A percentile compares a stretch with the other conserved stretches of the same genome.
phyloP scores from a whole-genome alignment of 2,888 invertebrate species.

The Sabatieria punctata region DNA sequence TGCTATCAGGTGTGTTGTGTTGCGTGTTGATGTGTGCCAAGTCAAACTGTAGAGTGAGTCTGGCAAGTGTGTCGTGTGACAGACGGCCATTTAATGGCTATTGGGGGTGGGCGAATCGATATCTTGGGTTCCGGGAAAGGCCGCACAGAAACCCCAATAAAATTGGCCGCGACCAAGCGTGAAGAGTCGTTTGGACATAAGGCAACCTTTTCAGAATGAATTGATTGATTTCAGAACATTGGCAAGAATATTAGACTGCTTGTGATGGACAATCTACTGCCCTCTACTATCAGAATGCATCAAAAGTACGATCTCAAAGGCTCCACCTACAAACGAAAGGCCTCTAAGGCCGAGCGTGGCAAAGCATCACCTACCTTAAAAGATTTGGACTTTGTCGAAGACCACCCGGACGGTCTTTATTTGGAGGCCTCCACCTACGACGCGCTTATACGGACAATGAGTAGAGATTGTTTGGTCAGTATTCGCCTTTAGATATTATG shows the following conservation, averaged over 20 bases:
- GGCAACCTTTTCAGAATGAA: too few relatives aligned
- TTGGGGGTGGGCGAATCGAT: too few relatives aligned
- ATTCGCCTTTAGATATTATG: too few relatives aligned
- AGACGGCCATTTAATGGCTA: too few relatives aligned
- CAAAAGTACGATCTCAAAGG: conserved; percentile 98
- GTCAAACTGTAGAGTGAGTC: too few relatives aligned
- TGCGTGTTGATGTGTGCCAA: too few relatives aligned
- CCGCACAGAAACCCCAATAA: too few relatives aligned
- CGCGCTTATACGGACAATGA: conserved; percentile 87
- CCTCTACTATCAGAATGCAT: conserved; percentile 78
- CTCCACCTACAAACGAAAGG: conserved; percentile 95
- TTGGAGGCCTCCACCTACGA: conserved; percentile 88
- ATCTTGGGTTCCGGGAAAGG: too few relatives aligned
- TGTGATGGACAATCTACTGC: conserved; percentile 97
- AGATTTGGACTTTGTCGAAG: conserved; percentile 93
- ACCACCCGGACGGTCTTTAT: conserved; percentile 81
- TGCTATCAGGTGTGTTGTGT: conserved; percentile 75
- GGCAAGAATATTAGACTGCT: conserved; percentile 95
- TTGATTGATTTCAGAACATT: conserved; percentile 73
- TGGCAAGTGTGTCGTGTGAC: too few relatives aligned
- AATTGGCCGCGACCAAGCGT: too few relatives aligned
- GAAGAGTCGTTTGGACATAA: too few relatives aligned
- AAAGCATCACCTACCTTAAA: conserved; percentile 89
- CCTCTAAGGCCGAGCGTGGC: conserved; percentile 75
- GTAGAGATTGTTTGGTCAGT: conserved; percentile 82